Base-by-base conservation (phyloP, 2,888 invertebrate species). In the Autographa pulchrina region DNA sequence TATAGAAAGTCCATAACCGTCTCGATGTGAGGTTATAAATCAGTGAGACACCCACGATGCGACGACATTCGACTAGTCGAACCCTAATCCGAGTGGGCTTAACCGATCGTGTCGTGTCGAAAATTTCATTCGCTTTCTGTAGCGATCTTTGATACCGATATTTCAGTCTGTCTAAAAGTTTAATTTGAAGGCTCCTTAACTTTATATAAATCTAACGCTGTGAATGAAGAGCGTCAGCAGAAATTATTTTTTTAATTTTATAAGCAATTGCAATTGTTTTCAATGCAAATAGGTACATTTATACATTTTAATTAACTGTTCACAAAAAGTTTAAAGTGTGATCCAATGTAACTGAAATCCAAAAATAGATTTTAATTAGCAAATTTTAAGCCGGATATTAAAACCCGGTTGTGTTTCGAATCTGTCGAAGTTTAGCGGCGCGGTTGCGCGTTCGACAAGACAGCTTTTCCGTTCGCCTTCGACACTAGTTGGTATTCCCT, bases 41-140 rank as follows among this genome's bases (percentile, higher is more conserved):
- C 93, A 91, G 78, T 73, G 87, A 92, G 92, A 94, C 95, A 94
- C 94, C 94, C 94, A 93, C 93, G 92, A 90, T 87, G 93, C 84
- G 85, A 84, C 72, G 73, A 73, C 80, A 73, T 73, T 85, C 86
- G 80, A 84, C 80, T 85, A 85, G 83, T 87, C 87, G 76, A 82
- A 68, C 82, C 85, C 75, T 90, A 90, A 91, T 89, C 90, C 88
- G 82, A 78, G 74, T 81, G 85, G 85, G 86, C 86, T 89, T 90
- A 92, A 82, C 86, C 86, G 89, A 78, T 89, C 86, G 88, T 86
- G 89, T 91, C 89, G 83, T 81, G 85, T 85, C 84, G 86, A 87
- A 87, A 86, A 85, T 85, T 84, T 85, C 85, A 83, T 75, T 75
- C 76, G 76, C 63, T 64, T 38, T 61, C 43, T 64, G n/a, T 48